These are phyloP conservation scores for Tauraco hartlaubi DNA, from an alignment of 2,797 vertebrate genomes.

Conservation along the genomic window DNA sequence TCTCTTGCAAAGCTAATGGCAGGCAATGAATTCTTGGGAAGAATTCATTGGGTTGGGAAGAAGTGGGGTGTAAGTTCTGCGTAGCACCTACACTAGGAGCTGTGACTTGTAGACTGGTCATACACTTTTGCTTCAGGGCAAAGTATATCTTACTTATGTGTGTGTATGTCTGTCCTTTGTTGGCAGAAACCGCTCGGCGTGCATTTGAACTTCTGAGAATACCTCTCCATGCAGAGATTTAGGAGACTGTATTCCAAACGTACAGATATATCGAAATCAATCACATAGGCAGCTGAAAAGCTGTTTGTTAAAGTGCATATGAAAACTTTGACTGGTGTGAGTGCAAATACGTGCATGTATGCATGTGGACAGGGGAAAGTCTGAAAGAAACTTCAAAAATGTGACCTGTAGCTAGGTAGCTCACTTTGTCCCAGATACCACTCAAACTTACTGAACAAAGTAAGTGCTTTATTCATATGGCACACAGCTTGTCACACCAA, in stretches of 20 bases:
- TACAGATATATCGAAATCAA: not conserved
- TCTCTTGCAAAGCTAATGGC: not conserved
- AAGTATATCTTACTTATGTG: not conserved
- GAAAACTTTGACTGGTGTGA: not conserved
- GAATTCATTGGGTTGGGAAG: not conserved
- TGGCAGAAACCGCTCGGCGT: not conserved
- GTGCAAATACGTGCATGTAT: not conserved
- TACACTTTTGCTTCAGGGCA: not conserved
- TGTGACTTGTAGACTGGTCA: not conserved
- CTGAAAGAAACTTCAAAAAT: not conserved
- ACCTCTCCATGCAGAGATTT: not conserved
- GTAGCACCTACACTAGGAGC: not conserved
- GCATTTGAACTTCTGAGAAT: not conserved
- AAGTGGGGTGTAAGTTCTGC: not conserved
- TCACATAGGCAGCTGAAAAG: not conserved
- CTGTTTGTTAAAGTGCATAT: not conserved
- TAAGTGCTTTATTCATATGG: not conserved
- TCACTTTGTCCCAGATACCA: not conserved
- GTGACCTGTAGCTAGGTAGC: not conserved
- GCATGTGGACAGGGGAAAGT: not conserved
- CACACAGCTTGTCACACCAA: not conserved
- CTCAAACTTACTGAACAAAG: not conserved
- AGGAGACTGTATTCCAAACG: not conserved
- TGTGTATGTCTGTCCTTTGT: not conserved
- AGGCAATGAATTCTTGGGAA: constrained; percentile 5